These are phyloP conservation scores for Gastracanthus pulcherrimus DNA, from an alignment of 2,888 invertebrate genomes.

Conservation along the genomic window DNA sequence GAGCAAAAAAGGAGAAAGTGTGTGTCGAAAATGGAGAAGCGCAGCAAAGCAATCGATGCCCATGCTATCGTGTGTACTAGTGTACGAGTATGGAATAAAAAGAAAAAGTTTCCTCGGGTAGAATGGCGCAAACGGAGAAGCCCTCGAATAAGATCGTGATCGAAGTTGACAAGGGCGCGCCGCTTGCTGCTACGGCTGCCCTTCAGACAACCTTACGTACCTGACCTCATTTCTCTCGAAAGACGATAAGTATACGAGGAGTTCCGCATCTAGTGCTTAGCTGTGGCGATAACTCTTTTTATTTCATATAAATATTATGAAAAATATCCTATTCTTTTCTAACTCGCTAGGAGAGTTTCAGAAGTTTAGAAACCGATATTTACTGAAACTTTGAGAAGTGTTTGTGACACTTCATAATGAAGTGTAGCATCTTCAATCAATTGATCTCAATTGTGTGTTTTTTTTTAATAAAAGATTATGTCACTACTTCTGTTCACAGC, in stretches of 20 bases:
- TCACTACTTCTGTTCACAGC: no score
- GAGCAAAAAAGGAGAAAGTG: not conserved
- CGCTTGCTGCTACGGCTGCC: not conserved
- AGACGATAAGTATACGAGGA: not conserved
- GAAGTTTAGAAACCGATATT: no score
- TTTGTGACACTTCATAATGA: no score
- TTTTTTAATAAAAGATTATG: no score
- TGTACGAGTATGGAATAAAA: conserved; percentile 6
- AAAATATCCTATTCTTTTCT: not conserved
- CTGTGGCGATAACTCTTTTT: not conserved
- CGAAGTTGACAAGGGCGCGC: not conserved
- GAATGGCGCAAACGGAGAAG: not conserved
- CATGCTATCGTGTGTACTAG: no score
- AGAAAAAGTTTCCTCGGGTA: not conserved
- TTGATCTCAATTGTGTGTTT: no score
- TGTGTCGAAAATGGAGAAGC: conserved; percentile 6
- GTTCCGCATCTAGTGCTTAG: not conserved
- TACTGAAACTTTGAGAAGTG: no score
- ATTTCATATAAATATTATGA: not conserved
- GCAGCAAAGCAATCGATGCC: no score
- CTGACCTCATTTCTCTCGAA: not conserved
- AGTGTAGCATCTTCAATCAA: no score
- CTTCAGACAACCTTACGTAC: not conserved
- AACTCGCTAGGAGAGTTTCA: no score
- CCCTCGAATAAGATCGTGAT: not conserved